Conservation (phyloP, 2,888 invertebrate species). For the Harpagoxenus sublaevis region DNA sequence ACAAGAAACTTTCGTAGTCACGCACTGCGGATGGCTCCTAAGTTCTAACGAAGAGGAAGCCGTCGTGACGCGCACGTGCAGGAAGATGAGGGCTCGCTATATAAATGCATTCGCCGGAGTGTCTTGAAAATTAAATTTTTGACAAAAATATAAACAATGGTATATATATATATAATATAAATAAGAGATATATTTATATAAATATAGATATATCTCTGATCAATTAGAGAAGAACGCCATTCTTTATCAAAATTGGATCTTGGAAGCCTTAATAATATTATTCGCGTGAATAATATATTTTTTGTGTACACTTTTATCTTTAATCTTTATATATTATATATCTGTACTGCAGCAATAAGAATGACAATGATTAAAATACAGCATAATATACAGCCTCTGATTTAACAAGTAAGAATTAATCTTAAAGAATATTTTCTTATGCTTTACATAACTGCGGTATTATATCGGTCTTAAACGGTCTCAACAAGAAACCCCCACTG, state of each 20-base stretch:
- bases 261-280: too few relatives aligned
- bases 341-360: not conserved
- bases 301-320: too few relatives aligned
- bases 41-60: conserved; percentile 53
- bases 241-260: too few relatives aligned
- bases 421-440: conserved; percentile 26
- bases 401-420: conserved; percentile 37
- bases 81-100: conserved; percentile 35
- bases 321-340: too few relatives aligned
- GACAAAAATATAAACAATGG: not conserved
- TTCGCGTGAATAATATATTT: too few relatives aligned
- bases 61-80: conserved; percentile 23
- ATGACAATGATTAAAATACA: not conserved
- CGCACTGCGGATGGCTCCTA: conserved; percentile 49
- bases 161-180: too few relatives aligned
- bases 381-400: not conserved
- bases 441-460: conserved; percentile 41
- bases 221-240: too few relatives aligned
- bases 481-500: conserved; percentile 70
- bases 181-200: too few relatives aligned
- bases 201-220: too few relatives aligned
- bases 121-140: conserved; percentile 37
- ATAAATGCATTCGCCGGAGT: conserved; percentile 22
- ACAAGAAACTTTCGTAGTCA: conserved; percentile 55
- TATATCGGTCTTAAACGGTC: conserved; percentile 75